Base-by-base conservation (phyloP, 1,140 invertebrate genomes). In the Whitmania pigra region DNA sequence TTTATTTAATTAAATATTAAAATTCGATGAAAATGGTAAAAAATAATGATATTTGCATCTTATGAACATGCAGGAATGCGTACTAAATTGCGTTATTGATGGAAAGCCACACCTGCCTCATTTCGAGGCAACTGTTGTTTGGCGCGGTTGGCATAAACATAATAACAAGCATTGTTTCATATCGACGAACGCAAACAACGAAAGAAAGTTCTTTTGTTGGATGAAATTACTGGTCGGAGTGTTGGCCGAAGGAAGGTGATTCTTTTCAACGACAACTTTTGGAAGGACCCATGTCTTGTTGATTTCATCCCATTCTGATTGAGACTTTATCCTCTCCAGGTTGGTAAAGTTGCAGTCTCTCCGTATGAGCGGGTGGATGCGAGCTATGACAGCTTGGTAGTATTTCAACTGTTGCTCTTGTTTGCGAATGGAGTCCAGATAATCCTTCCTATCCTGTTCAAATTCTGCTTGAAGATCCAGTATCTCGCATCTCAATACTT, bases 401-500 rank as follows among this genome's bases (percentile, higher is more conserved):
- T 92, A 83, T 79, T 88, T 87, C 6, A 89, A 77, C 76, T 89
- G 87, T 76, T 87, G 86, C 66, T 91, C 88, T 77, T 91, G 88
- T 78, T 86, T 85, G 25, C 90, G 81, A 57, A 93, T 91, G 3
- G 90, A 90, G 79, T 93, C 91, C 60, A 93, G 81, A 78, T 92
- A 92, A 78, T 93, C 90, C 4, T 89, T 87, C 17, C 90, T 80
- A 78, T 93, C 90, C 71, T 86, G 84, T 82, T 93, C 89, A 82
- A 93, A 93, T 83, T 93, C 90, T 55, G 88, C 86, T 75, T 91
- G 89, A 1, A 93, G 81, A 81, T 93, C 90, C 25, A 82, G 79
- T 15, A 92, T 88, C 80, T 92, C 90, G 74, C 86, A 82, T 54
- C 80, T 73, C n/a, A 82, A 71, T n/a, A 71, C 71, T 53, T 78